Base-by-base conservation (phyloP, 2,113 vertebrate genomes). In the Sinosuthora webbiana region DNA sequence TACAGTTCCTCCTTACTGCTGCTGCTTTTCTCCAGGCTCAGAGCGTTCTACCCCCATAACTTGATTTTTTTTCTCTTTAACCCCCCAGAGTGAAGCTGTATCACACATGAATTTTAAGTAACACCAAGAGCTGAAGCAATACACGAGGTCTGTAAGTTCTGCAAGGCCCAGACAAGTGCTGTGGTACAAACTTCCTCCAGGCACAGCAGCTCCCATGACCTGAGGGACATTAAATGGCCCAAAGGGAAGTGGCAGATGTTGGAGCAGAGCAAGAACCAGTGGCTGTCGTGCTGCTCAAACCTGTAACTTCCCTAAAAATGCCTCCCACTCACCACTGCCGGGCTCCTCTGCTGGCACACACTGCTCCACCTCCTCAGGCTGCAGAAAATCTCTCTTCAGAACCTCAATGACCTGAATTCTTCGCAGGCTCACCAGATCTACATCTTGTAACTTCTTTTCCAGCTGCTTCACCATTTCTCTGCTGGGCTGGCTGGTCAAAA, bases 321-420 rank as follows among this genome's bases (percentile, higher is more conserved):
- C 31, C 37, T 45, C 5, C 45, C 30, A 82, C 96, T 97, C 93
- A 97, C 97, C 97, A 10, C 23, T 85, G 44, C 81, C 49, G 35
- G 60, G n/a, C 50, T 97, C 98, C 68, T 97, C 96, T 44, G 97
- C 97, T 74, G 96, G 87, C 50, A 87, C 70, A 56, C 67, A 76
- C 93, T 97, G 97, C n/a, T 97, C 95, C 30, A 49, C 12, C 2
- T 93, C 95, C 52, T 95, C 90, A 1, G 83, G 89, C n/a, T 96
- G 73, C 41, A 97, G 91, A 68, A 76, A 71, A 57, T 87, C 94
- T 93, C 70, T 96, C 50, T 93, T 96, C 73, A 93, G 52, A 64
- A 99, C 89, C 71, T 99, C 98, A 10, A 99, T 94, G 25, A 99
- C 98, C 83, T 98, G 98, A 47, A 99, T 98, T 44, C 97, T 98